These are phyloP conservation scores for Maniola hyperantus DNA, from an alignment of 2,888 invertebrate genomes.

Conservation along the genomic window DNA sequence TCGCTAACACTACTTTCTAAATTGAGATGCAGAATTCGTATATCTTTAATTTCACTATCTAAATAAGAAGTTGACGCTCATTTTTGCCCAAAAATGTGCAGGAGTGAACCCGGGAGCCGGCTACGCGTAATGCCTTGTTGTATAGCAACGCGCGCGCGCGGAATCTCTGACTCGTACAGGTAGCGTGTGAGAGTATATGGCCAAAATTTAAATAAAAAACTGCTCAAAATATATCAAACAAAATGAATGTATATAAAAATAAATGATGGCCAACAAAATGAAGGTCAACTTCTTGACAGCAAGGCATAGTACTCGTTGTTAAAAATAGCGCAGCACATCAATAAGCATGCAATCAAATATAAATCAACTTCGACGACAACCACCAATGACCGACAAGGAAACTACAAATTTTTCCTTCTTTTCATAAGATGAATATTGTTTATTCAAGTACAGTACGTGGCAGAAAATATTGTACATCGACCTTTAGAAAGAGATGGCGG, in stretches of 20 bases:
- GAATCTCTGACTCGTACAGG: slow-evolving; percentile 64
- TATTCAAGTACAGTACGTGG: too few species aligned
- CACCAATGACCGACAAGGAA: slow-evolving; percentile 23
- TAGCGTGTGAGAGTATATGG: slow-evolving; percentile 70
- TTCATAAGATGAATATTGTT: too few species aligned
- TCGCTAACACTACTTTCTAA: slow-evolving; percentile 81
- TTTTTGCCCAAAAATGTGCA: slow-evolving; percentile 87
- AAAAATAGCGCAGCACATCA: slow-evolving; percentile 77
- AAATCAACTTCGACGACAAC: slow-evolving; percentile 45
- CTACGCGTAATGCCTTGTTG: slow-evolving; percentile 76
- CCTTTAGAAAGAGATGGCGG: too few species aligned
- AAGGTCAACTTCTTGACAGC: slow-evolving; percentile 97
- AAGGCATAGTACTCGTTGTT: slow-evolving; percentile 81
- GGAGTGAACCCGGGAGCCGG: slow-evolving; percentile 79
- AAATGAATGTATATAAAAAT: slow-evolving; percentile 84
- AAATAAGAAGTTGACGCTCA: slow-evolving; percentile 93
- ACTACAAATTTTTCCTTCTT: too few species aligned
- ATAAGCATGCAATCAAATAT: slow-evolving; percentile 75
- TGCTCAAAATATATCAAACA: slow-evolving; percentile 80
- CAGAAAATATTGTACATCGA: too few species aligned
- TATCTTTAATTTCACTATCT: slow-evolving; percentile 73
- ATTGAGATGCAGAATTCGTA: slow-evolving; percentile 78
- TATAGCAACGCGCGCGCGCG: slow-evolving; percentile 74
- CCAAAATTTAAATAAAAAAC: slow-evolving; percentile 72
- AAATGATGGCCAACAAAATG: slow-evolving; percentile 94